These are phyloP conservation scores for Lumbricus terrestris DNA, from an alignment of 2,888 invertebrate species.

Conservation along the genomic window DNA sequence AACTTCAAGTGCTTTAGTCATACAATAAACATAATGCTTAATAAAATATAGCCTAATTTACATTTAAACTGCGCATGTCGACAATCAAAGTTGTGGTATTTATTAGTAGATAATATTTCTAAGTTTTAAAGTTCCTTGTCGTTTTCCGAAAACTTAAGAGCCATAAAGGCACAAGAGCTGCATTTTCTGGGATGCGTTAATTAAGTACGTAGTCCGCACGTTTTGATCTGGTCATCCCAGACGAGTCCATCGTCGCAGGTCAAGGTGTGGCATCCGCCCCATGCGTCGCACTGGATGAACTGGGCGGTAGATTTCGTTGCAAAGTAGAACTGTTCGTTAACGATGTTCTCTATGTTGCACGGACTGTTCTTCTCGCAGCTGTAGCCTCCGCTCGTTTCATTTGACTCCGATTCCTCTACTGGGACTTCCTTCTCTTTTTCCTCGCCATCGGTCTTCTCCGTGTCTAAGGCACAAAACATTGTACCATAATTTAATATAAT, in stretches of 20 bases:
- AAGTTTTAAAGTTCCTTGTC: not conserved
- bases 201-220: not conserved
- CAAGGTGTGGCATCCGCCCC: not conserved
- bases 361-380: conserved; percentile 8
- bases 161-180: not conserved
- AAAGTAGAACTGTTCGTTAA: conserved; percentile 3
- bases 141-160: not conserved
- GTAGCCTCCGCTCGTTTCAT: not conserved
- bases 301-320: not conserved
- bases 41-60: not conserved
- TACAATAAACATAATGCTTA: too few relatives aligned
- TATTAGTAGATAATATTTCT: not conserved
- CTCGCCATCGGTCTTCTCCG: not conserved
- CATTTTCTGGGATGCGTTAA: not conserved
- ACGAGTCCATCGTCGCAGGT: not conserved
- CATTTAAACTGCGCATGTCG: not conserved
- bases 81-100: not conserved
- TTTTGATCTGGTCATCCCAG: not conserved
- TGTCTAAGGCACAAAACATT: not conserved
- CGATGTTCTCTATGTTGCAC: not conserved
- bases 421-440: not conserved
- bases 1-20: too few relatives aligned
- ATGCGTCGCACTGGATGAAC: conserved; percentile 5
- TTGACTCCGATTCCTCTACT: not conserved
- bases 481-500: too few relatives aligned